Percentiles rank a stretch among this genome's conserved stretches.
phyloP scores from a whole-genome alignment of 2,888 invertebrate species.

The Phyllotreta cruciferae region DNA sequence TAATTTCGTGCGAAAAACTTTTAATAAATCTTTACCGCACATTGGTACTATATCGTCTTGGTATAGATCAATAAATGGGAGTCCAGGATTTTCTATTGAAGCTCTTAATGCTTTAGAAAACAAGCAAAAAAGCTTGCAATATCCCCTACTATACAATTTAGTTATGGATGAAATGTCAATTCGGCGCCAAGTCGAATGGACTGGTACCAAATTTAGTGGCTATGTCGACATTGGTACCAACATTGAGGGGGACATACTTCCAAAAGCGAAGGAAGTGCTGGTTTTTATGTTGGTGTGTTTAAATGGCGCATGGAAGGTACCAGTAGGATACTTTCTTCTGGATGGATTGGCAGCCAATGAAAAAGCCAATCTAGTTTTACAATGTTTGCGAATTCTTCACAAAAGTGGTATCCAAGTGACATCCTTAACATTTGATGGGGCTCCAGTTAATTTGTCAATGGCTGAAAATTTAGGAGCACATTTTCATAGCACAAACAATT shows the following conservation, averaged over 20 bases:
- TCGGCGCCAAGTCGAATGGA: slow-evolving; percentile 42
- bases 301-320: slow-evolving; percentile 44
- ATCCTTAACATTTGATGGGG: slow-evolving; percentile 45
- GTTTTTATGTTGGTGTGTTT: slow-evolving; percentile 44
- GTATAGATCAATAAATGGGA: slow-evolving; percentile 36
- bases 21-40: slow-evolving; percentile 36
- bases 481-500: slow-evolving; percentile 22
- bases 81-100: slow-evolving; percentile 40
- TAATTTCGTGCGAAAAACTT: slow-evolving; percentile 29
- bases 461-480: slow-evolving; percentile 34
- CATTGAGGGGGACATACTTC: slow-evolving; percentile 39
- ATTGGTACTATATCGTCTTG: slow-evolving; percentile 37
- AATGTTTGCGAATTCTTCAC: slow-evolving; percentile 37
- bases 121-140: neutral
- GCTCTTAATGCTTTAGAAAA: no score
- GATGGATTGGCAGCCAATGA: slow-evolving; percentile 34
- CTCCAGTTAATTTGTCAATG: slow-evolving; percentile 41
- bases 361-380: slow-evolving; percentile 36
- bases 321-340: slow-evolving; percentile 44
- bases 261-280: slow-evolving; percentile 42
- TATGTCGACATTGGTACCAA: slow-evolving; percentile 44
- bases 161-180: slow-evolving; percentile 49
- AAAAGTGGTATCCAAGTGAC: slow-evolving; percentile 38
- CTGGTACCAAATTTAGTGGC: slow-evolving; percentile 41
- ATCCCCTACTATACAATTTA: slow-evolving; percentile 40